Conservation (phyloP, 2,113 vertebrate species). For the Aegithalos caudatus region DNA sequence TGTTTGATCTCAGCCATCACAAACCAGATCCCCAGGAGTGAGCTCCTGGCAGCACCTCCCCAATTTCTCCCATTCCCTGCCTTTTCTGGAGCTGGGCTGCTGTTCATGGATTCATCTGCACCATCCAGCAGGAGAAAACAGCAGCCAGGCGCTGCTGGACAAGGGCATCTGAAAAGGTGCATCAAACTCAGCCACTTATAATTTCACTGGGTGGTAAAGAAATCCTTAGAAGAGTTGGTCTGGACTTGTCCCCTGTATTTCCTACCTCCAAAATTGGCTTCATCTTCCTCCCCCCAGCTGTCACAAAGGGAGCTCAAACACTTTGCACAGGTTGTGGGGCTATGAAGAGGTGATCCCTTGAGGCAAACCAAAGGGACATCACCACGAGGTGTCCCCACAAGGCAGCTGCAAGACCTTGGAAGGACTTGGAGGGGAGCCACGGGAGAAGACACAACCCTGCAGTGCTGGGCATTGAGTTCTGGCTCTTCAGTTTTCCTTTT, state of each 20-base stretch:
- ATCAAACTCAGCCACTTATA: background rate
- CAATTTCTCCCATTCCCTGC: fast-evolving
- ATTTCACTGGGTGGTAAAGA: background rate
- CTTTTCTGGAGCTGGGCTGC: background rate
- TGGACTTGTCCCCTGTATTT: background rate
- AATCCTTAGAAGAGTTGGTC: background rate
- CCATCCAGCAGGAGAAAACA: background rate
- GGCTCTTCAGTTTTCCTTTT: background rate
- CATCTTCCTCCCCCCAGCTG: background rate
- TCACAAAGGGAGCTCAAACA: background rate
- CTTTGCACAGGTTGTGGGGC: fast-evolving
- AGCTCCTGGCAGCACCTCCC: background rate
- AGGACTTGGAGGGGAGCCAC: background rate
- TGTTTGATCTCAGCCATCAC: background rate
- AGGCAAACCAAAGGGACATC: background rate
- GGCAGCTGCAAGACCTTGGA: background rate
- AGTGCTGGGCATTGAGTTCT: background rate
- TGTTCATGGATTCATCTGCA: background rate
- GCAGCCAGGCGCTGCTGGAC: background rate
- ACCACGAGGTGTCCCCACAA: slow-evolving; percentile 71
- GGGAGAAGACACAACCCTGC: background rate
- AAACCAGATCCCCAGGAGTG: background rate
- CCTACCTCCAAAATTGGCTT: background rate
- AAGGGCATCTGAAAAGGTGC: background rate
- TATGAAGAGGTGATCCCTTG: background rate